Conservation (phyloP, 1,140 invertebrate species). For the Stegodyphus mimosarum region DNA sequence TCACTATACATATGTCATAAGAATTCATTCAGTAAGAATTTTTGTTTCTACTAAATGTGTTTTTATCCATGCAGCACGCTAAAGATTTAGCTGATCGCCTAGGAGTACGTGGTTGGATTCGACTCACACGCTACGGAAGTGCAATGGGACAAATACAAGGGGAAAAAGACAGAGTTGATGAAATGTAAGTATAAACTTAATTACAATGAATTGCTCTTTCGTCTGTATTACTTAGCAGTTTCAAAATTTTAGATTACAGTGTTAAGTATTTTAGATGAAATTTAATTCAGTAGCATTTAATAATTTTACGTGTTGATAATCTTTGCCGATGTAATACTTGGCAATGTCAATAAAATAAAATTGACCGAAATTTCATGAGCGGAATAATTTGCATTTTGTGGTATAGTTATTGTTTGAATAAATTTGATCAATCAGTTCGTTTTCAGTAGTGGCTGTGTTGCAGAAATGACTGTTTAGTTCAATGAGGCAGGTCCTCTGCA, state of each 20-base stretch:
- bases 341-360: neutral
- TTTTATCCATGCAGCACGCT: conserved; percentile 72
- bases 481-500: too few species aligned
- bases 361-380: neutral
- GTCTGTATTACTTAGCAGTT: neutral
- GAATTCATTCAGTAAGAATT: too few species aligned
- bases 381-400: too few species aligned
- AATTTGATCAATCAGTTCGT: too few species aligned
- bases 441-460: too few species aligned
- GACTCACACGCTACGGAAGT: conserved; percentile 86
- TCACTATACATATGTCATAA: too few species aligned
- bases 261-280: neutral
- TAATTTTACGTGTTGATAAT: neutral
- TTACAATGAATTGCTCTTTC: neutral
- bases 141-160: conserved; percentile 90
- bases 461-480: too few species aligned
- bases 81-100: conserved; percentile 79
- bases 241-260: neutral
- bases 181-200: conserved; percentile 78
- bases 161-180: conserved; percentile 79
- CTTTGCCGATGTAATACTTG: neutral
- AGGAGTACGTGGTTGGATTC: conserved; percentile 87
- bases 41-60: too few species aligned
- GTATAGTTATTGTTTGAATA: too few species aligned
- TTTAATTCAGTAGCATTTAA: neutral